A percentile compares a stretch with the other conserved stretches of the same genome.
These are phyloP conservation scores for Camptogramma bilineatum DNA, from an alignment of 2,888 invertebrate genomes.

Conservation along the genomic window DNA sequence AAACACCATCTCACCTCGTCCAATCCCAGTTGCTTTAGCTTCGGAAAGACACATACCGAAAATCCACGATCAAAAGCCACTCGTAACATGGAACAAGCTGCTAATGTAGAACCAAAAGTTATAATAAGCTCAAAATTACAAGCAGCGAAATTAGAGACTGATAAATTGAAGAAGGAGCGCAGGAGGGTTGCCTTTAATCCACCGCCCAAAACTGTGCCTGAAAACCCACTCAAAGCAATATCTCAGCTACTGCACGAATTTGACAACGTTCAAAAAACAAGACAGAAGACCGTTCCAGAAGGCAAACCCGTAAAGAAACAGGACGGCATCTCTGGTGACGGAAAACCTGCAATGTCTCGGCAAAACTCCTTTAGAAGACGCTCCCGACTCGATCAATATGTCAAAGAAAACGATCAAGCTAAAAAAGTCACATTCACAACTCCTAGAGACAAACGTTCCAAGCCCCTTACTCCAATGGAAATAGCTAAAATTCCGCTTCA, in stretches of 20 bases:
- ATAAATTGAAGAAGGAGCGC: conserved; percentile 55
- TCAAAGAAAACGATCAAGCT: conserved; percentile 47
- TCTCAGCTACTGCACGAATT: conserved; percentile 73
- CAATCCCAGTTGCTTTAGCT: conserved; percentile 61
- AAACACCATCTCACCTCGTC: conserved; percentile 65
- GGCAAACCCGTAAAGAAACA: conserved; percentile 53
- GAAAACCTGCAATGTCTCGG: conserved; percentile 45
- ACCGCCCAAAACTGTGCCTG: conserved; percentile 47
- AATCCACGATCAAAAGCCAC: conserved; percentile 30
- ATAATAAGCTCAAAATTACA: conserved; percentile 65
- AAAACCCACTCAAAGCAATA: conserved; percentile 74
- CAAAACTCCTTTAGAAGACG: conserved; percentile 51
- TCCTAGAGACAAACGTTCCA: conserved; percentile 46
- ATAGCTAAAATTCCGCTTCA: conserved; percentile 39
- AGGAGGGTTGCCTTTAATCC: conserved; percentile 48
- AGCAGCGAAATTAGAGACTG: conserved; percentile 49
- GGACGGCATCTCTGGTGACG: conserved; percentile 50
- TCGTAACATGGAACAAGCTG: conserved; percentile 45
- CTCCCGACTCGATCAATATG: conserved; percentile 55
- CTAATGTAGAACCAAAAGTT: conserved; percentile 65
- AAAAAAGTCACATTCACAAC: conserved; percentile 36
- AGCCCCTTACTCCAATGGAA: conserved; percentile 34
- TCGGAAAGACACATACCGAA: conserved; percentile 51
- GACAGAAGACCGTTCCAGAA: conserved; percentile 55
- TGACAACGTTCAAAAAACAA: conserved; percentile 69